phyloP scores from a whole-genome alignment of 2,888 invertebrate species.

The Trissolcus japonicus region DNA sequence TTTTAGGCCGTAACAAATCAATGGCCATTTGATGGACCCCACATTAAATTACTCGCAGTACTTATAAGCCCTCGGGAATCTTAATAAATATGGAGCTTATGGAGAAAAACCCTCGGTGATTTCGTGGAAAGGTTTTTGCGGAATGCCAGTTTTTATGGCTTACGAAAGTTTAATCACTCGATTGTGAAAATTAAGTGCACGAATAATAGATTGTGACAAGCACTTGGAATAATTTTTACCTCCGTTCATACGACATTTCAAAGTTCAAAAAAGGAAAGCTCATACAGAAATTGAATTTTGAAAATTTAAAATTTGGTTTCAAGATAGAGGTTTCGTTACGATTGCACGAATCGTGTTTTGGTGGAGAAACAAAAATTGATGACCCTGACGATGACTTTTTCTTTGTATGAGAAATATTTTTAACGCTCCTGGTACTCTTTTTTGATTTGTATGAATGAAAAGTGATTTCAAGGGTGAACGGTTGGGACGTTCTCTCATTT shows the following conservation, averaged over 20 bases:
- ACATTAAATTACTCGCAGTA: conserved; percentile 63
- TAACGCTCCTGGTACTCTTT: not conserved
- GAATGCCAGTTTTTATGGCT: too few relatives aligned
- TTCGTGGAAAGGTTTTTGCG: conserved; percentile 6
- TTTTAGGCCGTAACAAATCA: conserved; percentile 68
- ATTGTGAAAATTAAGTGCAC: too few relatives aligned
- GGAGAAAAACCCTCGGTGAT: conserved; percentile 4
- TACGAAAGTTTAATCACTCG: too few relatives aligned
- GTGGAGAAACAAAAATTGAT: too few relatives aligned
- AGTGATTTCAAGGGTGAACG: conserved; percentile 61
- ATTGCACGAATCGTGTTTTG: too few relatives aligned
- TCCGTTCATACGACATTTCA: too few relatives aligned
- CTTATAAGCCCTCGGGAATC: conserved; percentile 12
- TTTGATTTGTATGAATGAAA: conserved; percentile 50
- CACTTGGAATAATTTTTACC: too few relatives aligned
- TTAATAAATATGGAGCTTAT: conserved; percentile 11
- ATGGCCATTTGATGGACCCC: conserved; percentile 65
- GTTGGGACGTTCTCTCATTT: conserved; percentile 33
- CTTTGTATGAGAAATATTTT: conserved; percentile 10
- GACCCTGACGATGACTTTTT: conserved; percentile 3
- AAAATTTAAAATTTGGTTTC: too few relatives aligned
- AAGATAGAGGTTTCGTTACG: too few relatives aligned
- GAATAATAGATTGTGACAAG: too few relatives aligned
- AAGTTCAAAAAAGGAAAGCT: too few relatives aligned
- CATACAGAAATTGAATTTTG: too few relatives aligned